A percentile compares a stretch with the other conserved stretches of the same genome.
These are phyloP conservation scores for Parelbella ahira DNA, from an alignment of 2,888 invertebrate species.

Conservation along the genomic window DNA sequence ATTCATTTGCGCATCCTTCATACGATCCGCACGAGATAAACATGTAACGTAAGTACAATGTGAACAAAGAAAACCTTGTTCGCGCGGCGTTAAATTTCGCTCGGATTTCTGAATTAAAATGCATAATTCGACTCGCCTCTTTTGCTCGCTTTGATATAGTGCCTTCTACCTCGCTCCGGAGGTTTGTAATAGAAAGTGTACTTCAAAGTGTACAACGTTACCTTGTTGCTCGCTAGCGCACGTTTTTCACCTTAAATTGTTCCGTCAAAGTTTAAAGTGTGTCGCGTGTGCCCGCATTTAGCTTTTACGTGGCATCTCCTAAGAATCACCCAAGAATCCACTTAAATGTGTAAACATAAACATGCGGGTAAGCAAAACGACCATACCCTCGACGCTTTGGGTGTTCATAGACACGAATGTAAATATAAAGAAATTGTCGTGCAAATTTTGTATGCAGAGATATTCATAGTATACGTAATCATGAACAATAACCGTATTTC, in stretches of 20 bases:
- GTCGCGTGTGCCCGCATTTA: background rate
- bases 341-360: background rate
- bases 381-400: no score
- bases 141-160: slow-evolving; percentile 24
- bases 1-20: slow-evolving; percentile 10
- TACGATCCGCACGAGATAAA: slow-evolving; percentile 6
- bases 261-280: no score
- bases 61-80: slow-evolving; percentile 14
- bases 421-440: no score
- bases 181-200: slow-evolving; percentile 30
- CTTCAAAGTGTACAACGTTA: no score
- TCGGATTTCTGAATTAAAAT: slow-evolving; percentile 14
- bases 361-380: no score
- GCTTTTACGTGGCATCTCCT: slow-evolving; percentile 1
- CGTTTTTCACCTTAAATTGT: no score
- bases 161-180: slow-evolving; percentile 25
- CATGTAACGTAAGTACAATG: slow-evolving; percentile 4
- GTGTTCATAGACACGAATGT: no score
- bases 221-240: no score
- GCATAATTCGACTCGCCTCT: slow-evolving; percentile 7
- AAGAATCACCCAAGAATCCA: background rate
- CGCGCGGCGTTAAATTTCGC: slow-evolving; percentile 2
- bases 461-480: no score
- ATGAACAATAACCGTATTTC: no score
- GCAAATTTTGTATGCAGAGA: no score